Conservation (phyloP, 2,797 vertebrate genomes). For the Acanthopagrus latus region DNA sequence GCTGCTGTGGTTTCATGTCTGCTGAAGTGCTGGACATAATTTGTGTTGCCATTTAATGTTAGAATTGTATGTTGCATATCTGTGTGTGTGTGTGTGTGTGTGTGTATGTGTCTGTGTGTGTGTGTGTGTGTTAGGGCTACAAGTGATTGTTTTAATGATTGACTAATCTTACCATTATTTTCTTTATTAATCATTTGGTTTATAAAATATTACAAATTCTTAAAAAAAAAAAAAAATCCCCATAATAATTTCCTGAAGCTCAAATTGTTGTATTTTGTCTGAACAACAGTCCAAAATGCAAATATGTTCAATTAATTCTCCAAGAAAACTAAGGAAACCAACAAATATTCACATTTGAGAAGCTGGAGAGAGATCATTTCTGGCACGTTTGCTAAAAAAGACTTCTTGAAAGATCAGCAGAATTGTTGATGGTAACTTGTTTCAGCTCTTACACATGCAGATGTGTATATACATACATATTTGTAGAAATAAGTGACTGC, state of each 20-base stretch:
- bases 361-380: background rate
- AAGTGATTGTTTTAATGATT: background rate
- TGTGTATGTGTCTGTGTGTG: background rate
- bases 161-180: background rate
- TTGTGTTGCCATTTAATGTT: background rate
- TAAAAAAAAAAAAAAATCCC: background rate
- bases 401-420: background rate
- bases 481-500: background rate
- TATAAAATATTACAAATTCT: background rate
- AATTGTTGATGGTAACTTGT: background rate
- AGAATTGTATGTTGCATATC: background rate
- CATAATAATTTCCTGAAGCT: background rate
- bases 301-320: background rate
- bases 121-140: background rate
- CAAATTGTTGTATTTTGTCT: background rate
- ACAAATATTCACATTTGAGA: background rate
- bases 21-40: background rate
- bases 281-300: background rate
- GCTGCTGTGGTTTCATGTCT: conserved; percentile 11
- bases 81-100: background rate
- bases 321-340: background rate
- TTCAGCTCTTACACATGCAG: background rate
- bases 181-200: background rate
- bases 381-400: background rate
- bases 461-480: no score